Evolutionary conservation across 2,888 invertebrate species (phyloP), one percentile per base, ranked within the genome.

Genomic region (Philereme transversata): DNA sequence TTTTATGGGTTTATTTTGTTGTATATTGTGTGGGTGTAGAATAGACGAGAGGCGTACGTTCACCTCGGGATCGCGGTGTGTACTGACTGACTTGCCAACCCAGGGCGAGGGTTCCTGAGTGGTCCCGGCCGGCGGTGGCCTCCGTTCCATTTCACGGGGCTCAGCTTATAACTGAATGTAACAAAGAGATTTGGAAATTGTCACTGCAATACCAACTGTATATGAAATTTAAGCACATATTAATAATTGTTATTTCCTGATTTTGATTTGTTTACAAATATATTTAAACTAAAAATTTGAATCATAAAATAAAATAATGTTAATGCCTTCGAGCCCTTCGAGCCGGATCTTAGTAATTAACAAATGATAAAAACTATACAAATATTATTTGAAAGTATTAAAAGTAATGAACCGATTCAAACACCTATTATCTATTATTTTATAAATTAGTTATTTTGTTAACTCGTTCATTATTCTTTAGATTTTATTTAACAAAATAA

Each of bases 1-100:
- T 72, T 79, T 85, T 80, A 74, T 83, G 80, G 75, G 80, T 86
- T 34, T 88, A 87, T 90, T 86, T 88, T 84, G 82, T 82, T 84
- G 81, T 83, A 74, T 82, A 70, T 73, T 69, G 64, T 65, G 63
- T 66, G 66, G 59, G 65, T 50, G 65, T 56, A 65, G 45, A 44
- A 65, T 67, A 65, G 70, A 65, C 49, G 72, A 75, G 79, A 44
- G 56, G 77, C 82, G 76, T 80, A 77, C 74, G 64, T 51, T 71
- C 78, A 70, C 77, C 76, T 62, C 72, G 70, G 78, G 69, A 72
- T 78, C 85, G 83, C 84, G 82, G 79, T 76, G 77, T 79, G 78
- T 74, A 91, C 90, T 90, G 81, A 79, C 77, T 77, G 76, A 73
- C 73, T 69, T 70, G 73, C 74, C 78, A 78, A 84, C 81, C 88